phyloP scores from a whole-genome alignment of 2,797 vertebrate genomes.

The Poecile montanus region DNA sequence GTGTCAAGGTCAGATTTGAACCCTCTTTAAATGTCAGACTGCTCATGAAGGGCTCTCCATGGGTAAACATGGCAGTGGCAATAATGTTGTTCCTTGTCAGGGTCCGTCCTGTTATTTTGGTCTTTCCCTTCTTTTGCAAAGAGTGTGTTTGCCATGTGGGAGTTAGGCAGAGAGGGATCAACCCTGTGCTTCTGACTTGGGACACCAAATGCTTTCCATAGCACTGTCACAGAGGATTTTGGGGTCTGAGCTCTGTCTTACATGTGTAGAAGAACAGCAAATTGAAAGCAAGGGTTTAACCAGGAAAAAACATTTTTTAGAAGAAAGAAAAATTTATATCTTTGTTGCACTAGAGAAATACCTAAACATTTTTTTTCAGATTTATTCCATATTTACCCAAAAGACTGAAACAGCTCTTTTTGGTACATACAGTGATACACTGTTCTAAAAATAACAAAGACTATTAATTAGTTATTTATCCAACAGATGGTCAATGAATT shows the following conservation, averaged over 20 bases:
- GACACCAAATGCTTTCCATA: not conserved
- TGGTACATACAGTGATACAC: not conserved
- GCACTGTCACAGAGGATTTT: not conserved
- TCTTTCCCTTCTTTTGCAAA: not conserved
- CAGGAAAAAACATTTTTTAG: too few relatives aligned
- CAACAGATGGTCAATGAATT: not conserved
- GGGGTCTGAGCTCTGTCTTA: not conserved
- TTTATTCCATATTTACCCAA: slow-evolving; percentile 23
- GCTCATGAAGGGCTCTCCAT: not conserved
- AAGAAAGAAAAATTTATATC: not conserved
- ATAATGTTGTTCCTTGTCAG: not conserved
- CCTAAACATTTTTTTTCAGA: not conserved
- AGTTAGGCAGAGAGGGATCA: not conserved
- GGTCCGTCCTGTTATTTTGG: not conserved
- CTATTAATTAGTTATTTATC: slow-evolving; percentile 11
- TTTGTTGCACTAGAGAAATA: not conserved
- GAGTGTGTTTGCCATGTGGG: accelerated
- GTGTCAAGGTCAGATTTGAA: not conserved
- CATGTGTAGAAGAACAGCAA: not conserved
- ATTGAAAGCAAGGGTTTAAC: not conserved
- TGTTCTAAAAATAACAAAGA: slow-evolving; percentile 15
- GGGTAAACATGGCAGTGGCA: not conserved
- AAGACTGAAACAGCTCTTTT: not conserved
- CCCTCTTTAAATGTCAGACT: accelerated
- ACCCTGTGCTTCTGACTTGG: not conserved